These are phyloP conservation scores for Proales similis DNA, from an alignment of 1,140 invertebrate species.

Conservation along the genomic window DNA sequence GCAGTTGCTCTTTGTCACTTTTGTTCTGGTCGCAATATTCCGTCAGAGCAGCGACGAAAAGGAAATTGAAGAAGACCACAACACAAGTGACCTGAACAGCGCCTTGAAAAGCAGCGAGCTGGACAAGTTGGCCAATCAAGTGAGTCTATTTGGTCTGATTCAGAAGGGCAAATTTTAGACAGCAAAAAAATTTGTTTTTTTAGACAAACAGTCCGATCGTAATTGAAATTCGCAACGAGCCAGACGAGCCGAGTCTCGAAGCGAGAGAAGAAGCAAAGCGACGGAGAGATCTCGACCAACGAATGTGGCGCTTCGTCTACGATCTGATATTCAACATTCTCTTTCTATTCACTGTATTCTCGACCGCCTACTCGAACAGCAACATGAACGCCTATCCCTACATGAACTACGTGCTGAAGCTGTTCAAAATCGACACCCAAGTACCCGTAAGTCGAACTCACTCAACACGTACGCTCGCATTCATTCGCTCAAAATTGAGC, in stretches of 20 bases:
- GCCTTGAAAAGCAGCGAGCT: too few species aligned
- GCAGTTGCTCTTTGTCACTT: neutral
- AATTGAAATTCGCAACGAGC: too few species aligned
- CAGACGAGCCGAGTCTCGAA: too few species aligned
- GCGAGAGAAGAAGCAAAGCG: slow-evolving; percentile 49
- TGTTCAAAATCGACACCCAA: slow-evolving; percentile 44
- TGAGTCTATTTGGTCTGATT: too few species aligned
- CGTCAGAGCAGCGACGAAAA: neutral
- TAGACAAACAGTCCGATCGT: too few species aligned
- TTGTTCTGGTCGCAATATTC: neutral
- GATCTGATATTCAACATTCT: slow-evolving; percentile 54
- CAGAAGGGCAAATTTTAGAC: too few species aligned
- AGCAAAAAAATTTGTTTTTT: too few species aligned
- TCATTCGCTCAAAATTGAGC: too few species aligned
- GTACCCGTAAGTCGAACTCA: neutral
- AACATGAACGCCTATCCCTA: slow-evolving; percentile 49
- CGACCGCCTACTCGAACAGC: slow-evolving; percentile 53
- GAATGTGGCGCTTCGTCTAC: slow-evolving; percentile 53
- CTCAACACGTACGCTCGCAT: too few species aligned
- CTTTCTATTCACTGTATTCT: slow-evolving; percentile 55
- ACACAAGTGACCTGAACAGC: neutral
- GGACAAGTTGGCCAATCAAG: too few species aligned
- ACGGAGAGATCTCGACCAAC: slow-evolving; percentile 54
- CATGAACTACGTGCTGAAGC: slow-evolving; percentile 52
- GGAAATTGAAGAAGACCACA: neutral